Conservation (phyloP, 2,888 invertebrate genomes). For the Caenorhabditis imperialis region DNA sequence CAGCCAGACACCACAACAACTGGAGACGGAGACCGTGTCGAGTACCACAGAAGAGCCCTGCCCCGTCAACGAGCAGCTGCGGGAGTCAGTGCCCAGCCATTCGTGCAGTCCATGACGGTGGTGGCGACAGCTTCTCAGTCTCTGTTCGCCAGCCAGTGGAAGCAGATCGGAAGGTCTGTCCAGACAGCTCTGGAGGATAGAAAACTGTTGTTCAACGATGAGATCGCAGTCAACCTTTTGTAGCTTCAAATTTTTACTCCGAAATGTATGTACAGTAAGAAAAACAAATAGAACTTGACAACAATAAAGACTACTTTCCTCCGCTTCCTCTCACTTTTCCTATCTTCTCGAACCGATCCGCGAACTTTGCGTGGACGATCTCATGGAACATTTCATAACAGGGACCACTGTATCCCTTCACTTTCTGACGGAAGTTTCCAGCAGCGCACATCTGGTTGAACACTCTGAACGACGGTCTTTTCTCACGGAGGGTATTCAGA, state of each 20-base stretch:
- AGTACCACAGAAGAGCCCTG: background rate
- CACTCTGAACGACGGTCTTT: conserved; percentile 48
- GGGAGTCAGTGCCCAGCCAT: conserved; percentile 16
- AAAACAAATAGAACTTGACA: conserved; percentile 18
- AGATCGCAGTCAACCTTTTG: conserved; percentile 23
- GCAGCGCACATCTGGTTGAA: conserved; percentile 75
- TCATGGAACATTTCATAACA: conserved; percentile 74
- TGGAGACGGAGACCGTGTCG: background rate
- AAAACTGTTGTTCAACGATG: conserved; percentile 34
- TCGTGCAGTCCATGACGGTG: conserved; percentile 31
- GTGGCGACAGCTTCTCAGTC: conserved; percentile 14
- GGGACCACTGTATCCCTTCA: conserved; percentile 68
- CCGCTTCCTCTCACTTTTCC: conserved; percentile 30
- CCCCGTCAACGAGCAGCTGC: conserved; percentile 12
- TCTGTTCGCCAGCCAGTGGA: conserved; percentile 32
- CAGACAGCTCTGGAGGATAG: conserved; percentile 26
- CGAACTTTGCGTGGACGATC: conserved; percentile 72
- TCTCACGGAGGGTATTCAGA: background rate
- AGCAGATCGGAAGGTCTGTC: conserved; percentile 29
- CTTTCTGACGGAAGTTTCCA: conserved; percentile 67
- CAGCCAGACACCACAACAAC: background rate
- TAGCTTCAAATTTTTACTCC: conserved; percentile 11
- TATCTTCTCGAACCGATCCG: conserved; percentile 58
- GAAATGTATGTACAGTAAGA: conserved; percentile 32
- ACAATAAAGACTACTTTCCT: background rate